These are phyloP conservation scores for Elephas maximus DNA, from an alignment of 2,113 vertebrate species.

Conservation along the genomic window DNA sequence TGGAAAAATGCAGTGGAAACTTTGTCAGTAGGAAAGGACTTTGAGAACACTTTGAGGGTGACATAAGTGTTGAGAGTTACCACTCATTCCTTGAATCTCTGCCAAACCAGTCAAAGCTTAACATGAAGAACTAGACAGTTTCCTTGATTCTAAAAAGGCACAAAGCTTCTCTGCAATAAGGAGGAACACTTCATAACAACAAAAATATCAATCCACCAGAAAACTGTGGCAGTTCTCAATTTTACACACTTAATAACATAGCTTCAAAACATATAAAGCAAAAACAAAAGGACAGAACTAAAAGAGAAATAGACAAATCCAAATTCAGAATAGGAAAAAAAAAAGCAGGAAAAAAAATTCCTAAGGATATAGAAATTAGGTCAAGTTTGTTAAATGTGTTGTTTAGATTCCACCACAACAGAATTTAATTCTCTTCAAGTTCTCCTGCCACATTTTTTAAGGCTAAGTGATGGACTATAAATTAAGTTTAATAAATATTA, in stretches of 20 bases:
- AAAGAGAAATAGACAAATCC: not conserved
- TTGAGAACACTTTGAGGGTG: slow-evolving; percentile 17
- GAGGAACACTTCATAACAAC: not conserved
- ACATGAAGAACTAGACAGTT: not conserved
- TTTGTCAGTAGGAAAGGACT: slow-evolving; percentile 40
- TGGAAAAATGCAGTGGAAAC: slow-evolving; percentile 42
- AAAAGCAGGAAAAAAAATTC: not conserved
- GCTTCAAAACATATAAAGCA: not conserved
- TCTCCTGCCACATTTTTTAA: not conserved
- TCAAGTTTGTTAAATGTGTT: not conserved
- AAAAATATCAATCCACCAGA: not conserved
- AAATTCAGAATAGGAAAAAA: not conserved
- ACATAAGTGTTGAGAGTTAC: slow-evolving; percentile 35
- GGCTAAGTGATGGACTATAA: not conserved
- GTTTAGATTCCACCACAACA: not conserved
- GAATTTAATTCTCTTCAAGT: not conserved
- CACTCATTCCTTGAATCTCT: not conserved
- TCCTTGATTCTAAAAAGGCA: not conserved
- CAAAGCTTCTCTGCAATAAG: not conserved
- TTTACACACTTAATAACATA: not conserved
- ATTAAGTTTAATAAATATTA: not conserved
- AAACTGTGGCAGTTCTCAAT: not conserved
- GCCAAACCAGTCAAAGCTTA: slow-evolving; percentile 31
- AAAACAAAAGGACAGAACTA: not conserved
- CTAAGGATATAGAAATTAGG: not conserved